Conservation (phyloP, 2,113 vertebrate genomes). For the Sclerurus mexicanus region DNA sequence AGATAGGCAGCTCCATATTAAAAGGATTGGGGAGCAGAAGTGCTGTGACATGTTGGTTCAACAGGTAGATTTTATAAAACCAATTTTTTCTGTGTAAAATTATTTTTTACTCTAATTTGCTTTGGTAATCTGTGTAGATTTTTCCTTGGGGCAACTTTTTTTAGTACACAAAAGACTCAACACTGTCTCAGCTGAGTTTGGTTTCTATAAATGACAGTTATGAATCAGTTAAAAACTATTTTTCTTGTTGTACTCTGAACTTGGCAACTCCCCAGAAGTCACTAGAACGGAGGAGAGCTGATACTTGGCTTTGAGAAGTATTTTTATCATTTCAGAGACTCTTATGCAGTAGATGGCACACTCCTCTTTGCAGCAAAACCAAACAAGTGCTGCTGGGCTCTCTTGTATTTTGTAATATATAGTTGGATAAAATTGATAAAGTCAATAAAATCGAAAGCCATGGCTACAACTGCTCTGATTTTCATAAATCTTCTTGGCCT, state of each 20-base stretch:
- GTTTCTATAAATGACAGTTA: not conserved
- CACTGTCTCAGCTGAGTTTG: not conserved
- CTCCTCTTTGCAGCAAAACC: constrained; percentile 15
- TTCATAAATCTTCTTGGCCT: not conserved
- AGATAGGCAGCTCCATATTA: not conserved
- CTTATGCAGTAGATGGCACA: constrained; percentile 54
- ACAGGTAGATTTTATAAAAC: not conserved
- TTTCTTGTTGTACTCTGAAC: not conserved
- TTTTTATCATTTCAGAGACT: not conserved
- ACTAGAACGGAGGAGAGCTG: not conserved
- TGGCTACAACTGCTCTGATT: not conserved
- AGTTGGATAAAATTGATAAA: not conserved
- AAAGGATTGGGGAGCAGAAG: not conserved
- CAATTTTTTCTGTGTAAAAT: not conserved
- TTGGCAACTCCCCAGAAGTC: not conserved
- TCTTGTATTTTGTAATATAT: not conserved
- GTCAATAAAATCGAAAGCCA: not conserved
- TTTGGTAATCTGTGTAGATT: not conserved
- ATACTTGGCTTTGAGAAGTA: not conserved
- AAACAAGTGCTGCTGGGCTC: not conserved
- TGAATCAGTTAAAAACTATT: not conserved
- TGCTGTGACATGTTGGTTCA: not conserved
- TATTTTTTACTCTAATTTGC: not conserved
- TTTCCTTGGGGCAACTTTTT: not conserved
- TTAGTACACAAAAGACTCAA: not conserved